Percentiles rank a stretch among this genome's conserved stretches.
Conservation (phyloP, 2,113 vertebrate genomes). For the Rhea pennata region DNA sequence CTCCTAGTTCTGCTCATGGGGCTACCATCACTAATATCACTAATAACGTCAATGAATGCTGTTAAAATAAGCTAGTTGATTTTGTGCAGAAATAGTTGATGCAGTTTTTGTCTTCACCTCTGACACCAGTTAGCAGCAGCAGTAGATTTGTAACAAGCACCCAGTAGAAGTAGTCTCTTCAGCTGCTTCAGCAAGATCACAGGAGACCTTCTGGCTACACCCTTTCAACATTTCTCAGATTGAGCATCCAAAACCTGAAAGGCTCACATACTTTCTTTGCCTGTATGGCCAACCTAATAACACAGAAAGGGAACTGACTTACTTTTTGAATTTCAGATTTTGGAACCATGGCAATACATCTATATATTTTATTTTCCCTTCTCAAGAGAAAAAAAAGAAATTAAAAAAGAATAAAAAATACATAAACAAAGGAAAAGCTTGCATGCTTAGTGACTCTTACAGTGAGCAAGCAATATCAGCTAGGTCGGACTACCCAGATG, state of each 20-base stretch:
- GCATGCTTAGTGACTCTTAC: background rate
- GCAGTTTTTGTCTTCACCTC: background rate
- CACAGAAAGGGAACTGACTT: background rate
- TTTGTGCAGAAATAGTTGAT: background rate
- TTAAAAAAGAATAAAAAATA: background rate
- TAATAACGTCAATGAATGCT: no score
- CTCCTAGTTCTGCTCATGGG: accelerated
- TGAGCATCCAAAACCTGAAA: background rate
- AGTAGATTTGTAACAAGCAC: background rate
- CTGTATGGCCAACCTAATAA: conserved; percentile 1
- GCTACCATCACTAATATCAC: background rate
- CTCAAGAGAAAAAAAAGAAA: background rate
- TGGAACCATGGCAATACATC: background rate
- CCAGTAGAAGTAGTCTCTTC: background rate
- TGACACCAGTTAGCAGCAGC: background rate
- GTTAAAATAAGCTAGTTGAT: background rate
- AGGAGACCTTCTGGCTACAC: background rate
- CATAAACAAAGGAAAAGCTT: background rate
- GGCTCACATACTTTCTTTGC: background rate
- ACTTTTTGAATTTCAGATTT: background rate
- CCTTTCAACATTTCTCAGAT: background rate
- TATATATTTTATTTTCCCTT: background rate
- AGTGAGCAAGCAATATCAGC: background rate
- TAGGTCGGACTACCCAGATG: accelerated
- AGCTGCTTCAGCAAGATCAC: background rate